Conservation (phyloP, 1,140 invertebrate genomes). For the Akabosia matsudoensis region DNA sequence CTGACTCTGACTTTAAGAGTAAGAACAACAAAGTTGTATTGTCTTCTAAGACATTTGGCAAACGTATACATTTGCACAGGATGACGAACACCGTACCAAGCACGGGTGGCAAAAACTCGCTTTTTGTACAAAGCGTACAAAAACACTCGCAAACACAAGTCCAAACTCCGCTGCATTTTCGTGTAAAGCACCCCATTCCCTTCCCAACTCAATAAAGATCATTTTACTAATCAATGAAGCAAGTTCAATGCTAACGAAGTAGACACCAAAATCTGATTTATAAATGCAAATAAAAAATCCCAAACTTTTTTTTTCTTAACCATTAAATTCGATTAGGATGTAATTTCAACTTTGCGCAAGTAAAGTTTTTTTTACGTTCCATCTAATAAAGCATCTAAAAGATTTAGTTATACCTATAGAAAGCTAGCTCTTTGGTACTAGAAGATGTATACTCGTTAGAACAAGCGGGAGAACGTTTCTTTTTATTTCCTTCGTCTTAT, state of each 20-base stretch:
- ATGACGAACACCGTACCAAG: too few relatives aligned
- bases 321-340: constrained; percentile 19
- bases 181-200: too few relatives aligned
- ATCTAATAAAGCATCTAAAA: background rate
- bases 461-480: background rate
- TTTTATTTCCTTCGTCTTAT: background rate
- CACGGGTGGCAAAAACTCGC: too few relatives aligned
- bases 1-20: too few relatives aligned
- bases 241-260: constrained; percentile 16
- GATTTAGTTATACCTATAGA: background rate
- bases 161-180: too few relatives aligned
- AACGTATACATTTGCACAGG: too few relatives aligned
- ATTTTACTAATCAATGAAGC: constrained; percentile 15
- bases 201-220: constrained; percentile 1
- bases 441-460: background rate
- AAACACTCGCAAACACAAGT: background rate
- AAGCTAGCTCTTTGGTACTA: too few relatives aligned
- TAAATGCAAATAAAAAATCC: background rate
- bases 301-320: constrained; percentile 3
- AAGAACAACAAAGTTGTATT: too few relatives aligned
- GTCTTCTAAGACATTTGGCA: too few relatives aligned
- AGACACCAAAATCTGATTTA: constrained; percentile 17
- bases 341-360: constrained; percentile 2
- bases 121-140: background rate
- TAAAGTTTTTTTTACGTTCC: background rate